Evolutionary conservation across 2,113 vertebrate species (phyloP).

Genomic region (Scomber colias): DNA sequence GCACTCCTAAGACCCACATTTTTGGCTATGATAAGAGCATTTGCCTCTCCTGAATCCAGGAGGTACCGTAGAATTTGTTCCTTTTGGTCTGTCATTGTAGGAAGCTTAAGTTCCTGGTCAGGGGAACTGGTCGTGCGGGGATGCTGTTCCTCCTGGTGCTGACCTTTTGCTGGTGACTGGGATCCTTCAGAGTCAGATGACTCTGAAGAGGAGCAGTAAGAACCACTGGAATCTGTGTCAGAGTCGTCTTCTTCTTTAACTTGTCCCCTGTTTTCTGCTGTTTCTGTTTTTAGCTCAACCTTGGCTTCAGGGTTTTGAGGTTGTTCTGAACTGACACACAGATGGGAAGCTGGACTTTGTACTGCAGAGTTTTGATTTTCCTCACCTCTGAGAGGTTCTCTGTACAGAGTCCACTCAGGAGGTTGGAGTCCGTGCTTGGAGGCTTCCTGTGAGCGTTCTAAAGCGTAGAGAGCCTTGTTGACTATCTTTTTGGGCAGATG

Average conservation of each 20-base stretch:
- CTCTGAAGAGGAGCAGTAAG: slow-evolving; percentile 58
- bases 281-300: slow-evolving; percentile 39
- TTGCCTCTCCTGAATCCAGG: slow-evolving; percentile 78
- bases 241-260: slow-evolving; percentile 38
- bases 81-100: slow-evolving; percentile 88
- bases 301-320: slow-evolving; percentile 15
- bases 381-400: slow-evolving; percentile 1
- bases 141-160: slow-evolving; percentile 1
- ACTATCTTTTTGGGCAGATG: slow-evolving; percentile 85
- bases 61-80: slow-evolving; percentile 89
- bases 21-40: slow-evolving; percentile 88
- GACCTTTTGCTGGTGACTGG: slow-evolving; percentile 21
- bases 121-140: background rate
- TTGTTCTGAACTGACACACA: slow-evolving; percentile 3
- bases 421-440: slow-evolving; percentile 70
- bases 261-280: background rate
- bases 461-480: slow-evolving; percentile 88
- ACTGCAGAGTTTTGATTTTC: background rate
- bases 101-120: background rate
- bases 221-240: slow-evolving; percentile 71
- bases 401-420: slow-evolving; percentile 87
- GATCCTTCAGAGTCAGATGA: slow-evolving; percentile 60
- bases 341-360: background rate
- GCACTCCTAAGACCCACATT: slow-evolving; percentile 87
- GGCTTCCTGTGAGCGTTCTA: slow-evolving; percentile 77